These are phyloP conservation scores for Hypotaenidia okinawae DNA, from an alignment of 2,797 vertebrate species.

Conservation along the genomic window DNA sequence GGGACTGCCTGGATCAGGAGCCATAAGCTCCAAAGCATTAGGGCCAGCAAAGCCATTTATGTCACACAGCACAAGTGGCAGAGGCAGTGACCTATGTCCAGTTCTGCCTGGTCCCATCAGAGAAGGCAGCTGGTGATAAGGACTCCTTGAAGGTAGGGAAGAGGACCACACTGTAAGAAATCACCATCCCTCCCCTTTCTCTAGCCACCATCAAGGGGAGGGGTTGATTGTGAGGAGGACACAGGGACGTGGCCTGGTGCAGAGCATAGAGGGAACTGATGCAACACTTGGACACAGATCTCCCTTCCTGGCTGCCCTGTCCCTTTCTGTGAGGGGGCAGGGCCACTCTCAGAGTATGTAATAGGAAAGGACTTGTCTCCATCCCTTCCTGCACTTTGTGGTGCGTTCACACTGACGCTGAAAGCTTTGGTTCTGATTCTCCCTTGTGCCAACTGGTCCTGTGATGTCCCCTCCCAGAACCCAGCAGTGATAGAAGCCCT, in stretches of 20 bases:
- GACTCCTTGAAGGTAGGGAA: background rate
- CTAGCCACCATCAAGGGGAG: background rate
- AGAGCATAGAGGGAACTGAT: background rate
- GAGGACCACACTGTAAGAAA: background rate
- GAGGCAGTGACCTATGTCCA: background rate
- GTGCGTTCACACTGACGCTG: rapidly evolving
- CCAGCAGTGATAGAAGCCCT: background rate
- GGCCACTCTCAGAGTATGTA: background rate
- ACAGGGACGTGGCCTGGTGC: background rate
- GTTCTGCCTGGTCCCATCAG: background rate
- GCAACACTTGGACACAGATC: background rate
- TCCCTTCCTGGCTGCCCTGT: background rate
- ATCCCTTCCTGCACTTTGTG: background rate
- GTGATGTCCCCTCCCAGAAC: background rate
- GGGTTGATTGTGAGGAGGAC: background rate
- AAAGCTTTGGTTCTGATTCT: background rate
- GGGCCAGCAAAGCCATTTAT: constrained; percentile 20
- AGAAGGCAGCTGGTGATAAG: background rate
- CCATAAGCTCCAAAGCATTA: background rate
- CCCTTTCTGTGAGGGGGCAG: background rate
- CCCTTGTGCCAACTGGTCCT: background rate
- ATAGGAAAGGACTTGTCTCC: background rate
- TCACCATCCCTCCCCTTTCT: background rate
- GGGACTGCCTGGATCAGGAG: background rate
- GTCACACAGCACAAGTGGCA: background rate